phyloP scores from a whole-genome alignment of 2,113 vertebrate species.

The Lonchura striata region DNA sequence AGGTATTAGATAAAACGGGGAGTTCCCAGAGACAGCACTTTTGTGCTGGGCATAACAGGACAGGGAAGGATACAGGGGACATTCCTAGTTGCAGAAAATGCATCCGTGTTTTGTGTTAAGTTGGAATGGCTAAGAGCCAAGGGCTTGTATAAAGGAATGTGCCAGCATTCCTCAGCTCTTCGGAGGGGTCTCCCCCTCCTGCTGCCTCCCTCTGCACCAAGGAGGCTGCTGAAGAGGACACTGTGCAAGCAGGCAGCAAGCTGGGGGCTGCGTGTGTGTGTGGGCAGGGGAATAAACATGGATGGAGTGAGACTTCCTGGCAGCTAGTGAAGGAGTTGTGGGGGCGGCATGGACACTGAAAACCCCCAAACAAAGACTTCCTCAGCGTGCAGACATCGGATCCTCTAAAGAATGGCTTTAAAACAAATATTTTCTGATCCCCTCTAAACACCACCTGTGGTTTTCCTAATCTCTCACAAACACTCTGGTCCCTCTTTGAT shows the following conservation, averaged over 20 bases:
- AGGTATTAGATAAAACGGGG: neutral
- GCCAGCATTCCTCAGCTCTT: neutral
- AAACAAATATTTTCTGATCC: neutral
- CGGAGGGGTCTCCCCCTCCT: neutral
- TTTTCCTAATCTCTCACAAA: neutral
- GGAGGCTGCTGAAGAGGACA: neutral
- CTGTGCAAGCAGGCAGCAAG: neutral
- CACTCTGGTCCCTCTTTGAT: neutral
- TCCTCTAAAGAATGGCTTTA: neutral
- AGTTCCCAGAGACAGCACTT: neutral
- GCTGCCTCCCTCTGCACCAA: neutral
- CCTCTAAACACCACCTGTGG: neutral
- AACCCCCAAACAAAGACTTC: neutral
- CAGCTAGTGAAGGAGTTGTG: neutral
- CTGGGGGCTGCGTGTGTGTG: accelerated
- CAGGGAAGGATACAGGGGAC: neutral
- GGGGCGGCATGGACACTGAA: neutral
- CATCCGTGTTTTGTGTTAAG: neutral
- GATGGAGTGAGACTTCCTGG: neutral
- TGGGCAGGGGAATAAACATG: neutral
- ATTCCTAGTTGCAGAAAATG: neutral
- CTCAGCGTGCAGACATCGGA: neutral
- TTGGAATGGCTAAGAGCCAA: neutral
- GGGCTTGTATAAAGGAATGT: neutral
- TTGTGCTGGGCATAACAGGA: neutral